Base-by-base conservation (phyloP, 1,140 invertebrate species). In the Carposina sasakii region DNA sequence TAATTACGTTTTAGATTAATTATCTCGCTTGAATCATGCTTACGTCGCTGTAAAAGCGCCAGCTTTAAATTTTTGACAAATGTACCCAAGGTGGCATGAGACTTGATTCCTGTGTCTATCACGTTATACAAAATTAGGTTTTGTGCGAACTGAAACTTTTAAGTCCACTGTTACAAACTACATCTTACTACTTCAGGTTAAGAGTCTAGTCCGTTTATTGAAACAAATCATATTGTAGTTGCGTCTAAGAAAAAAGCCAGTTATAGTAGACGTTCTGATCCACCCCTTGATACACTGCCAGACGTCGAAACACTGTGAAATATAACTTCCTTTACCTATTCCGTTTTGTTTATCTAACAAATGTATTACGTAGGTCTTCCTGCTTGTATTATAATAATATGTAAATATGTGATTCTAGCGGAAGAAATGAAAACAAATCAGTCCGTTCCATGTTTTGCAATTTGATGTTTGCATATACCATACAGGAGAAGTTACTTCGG, bases 351-450 rank as follows among this genome's bases (percentile, higher is more conserved):
- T 71, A 71, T 74, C 63, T 74, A 60, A 60, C 59, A 63, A 72
- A 75, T 74, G 57, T 72, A 74, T 75, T 67, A 70, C 52, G 57
- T 48, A 75, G 60, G 57, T 60, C 62, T 76, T 74, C 72, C 65
- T 59, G 31, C 5, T 33, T 57, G 57, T 64, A 60, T 67, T n/a
- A n/a, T n/a, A n/a, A 63, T 65, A 62, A 67, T 73, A 77, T 81
- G 74, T 69, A 77, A 81, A 77, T 73, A 76, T 52, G 45, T 48
- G 57, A 54, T 54, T 62, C 52, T 69, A 67, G 62, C 64, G 67
- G 66, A 75, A 74, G 60, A 53, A 72, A 74, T 67, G 67, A 67
- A 76, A 78, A 76, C 64, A 74, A 76, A 76, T 78, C 67, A 66
- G 62, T 15, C 40, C 52, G 41, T 64, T 50, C 60, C n/a, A n/a